Base-by-base conservation (phyloP, 2,888 invertebrate species). In the Helleia helle region DNA sequence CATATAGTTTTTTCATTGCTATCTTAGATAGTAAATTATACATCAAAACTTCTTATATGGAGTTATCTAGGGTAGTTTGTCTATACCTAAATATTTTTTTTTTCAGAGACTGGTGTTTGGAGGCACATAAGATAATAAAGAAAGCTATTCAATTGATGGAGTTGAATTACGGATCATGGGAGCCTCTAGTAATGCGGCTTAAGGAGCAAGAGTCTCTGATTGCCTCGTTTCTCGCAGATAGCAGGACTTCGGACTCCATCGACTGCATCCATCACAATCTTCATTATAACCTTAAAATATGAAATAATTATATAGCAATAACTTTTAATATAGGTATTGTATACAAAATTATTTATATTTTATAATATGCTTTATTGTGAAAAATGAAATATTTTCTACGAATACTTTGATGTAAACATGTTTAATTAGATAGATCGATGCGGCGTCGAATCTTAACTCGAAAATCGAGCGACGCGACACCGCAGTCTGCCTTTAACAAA, bases 81-180 rank as follows among this genome's bases (percentile, higher is more conserved):
- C n/a, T n/a, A n/a, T n/a, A n/a, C n/a, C n/a, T n/a, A n/a, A n/a
- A n/a, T n/a, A n/a, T n/a, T n/a, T n/a, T n/a, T n/a, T n/a, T n/a
- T 38, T 39, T 26, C 59, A 87, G 86, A 44, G 79, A 84, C 27
- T 83, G 75, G 65, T 74, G 80, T 30, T 64, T 77, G 3, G 86
- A 87, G 55, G 72, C 86, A 0, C 71, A 75, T 42, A 77, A 80
- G 51, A 79, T 83, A 46, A 62, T 86, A 8, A 76, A 79, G 45
- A 83, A 83, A 42, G 86, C 87, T 0, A 65, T 81, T 1, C 76
- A 85, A 39, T 67, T 88, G 43, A 72, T 86, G 59, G 77, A 84
- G 24, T 61, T 87, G 4, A 83, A 86, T 56, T 86, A 85, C 50
- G 88, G 88, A 0, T 56, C 73, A 0, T 88, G 88, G 88, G 83